Conservation (phyloP, 2,888 invertebrate species). For the Eumacrocentrus americanus region DNA sequence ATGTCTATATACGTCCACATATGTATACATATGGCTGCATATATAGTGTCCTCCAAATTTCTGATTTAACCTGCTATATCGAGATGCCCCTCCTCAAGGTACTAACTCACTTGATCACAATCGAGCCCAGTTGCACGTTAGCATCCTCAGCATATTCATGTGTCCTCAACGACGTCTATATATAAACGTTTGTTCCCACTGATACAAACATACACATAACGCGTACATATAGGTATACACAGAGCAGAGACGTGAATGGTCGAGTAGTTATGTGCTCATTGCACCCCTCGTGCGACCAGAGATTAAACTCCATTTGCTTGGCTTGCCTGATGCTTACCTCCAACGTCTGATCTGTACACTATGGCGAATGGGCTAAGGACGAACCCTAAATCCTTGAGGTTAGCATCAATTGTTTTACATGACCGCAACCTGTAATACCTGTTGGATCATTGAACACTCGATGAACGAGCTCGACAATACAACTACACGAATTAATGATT, state of each 20-base stretch:
- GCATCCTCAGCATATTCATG: conserved; percentile 19
- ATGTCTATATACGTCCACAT: neutral
- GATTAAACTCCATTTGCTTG: conserved; percentile 19
- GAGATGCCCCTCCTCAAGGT: conserved; percentile 7
- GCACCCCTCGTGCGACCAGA: conserved; percentile 16
- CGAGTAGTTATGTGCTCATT: conserved; percentile 26
- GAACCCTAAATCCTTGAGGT: conserved; percentile 10
- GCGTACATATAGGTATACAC: neutral
- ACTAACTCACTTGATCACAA: conserved; percentile 23
- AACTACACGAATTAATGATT: neutral
- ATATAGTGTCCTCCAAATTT: neutral
- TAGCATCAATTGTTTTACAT: conserved; percentile 11
- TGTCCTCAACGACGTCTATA: conserved; percentile 7
- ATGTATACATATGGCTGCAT: neutral
- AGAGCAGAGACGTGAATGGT: conserved; percentile 8
- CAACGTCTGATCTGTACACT: conserved; percentile 20
- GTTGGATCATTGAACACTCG: conserved; percentile 1
- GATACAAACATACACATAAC: conserved; percentile 14
- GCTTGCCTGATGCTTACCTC: conserved; percentile 6
- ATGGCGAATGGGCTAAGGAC: no score
- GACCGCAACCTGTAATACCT: conserved; percentile 6
- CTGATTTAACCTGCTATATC: conserved; percentile 3
- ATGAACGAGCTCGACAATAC: neutral
- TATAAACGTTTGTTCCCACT: conserved; percentile 1
- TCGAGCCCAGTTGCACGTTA: conserved; percentile 14